Base-by-base conservation (phyloP, 1,140 invertebrate genomes). In the Drosophila pandora region DNA sequence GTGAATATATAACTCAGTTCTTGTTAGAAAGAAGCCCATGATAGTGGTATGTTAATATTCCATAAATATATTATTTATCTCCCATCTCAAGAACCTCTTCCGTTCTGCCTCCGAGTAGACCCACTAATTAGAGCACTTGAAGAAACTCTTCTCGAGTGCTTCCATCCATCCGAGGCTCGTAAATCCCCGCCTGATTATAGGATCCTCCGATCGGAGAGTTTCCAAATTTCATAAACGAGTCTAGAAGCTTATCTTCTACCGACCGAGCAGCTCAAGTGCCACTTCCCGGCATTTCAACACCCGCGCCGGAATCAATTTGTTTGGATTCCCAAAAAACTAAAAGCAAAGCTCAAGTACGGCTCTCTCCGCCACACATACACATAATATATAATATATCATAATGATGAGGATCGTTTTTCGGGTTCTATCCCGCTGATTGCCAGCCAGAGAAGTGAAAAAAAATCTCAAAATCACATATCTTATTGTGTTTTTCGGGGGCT, bases 271-370 rank as follows among this genome's bases (percentile, higher is more conserved):
- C 17, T 1, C 1, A 85, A 87, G 82, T 85, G 82, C 48, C 82
- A 85, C 81, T 85, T 87, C 54, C 68, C 53, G 64, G 81, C 61
- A 71, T 83, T 83, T 83, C 79, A 83, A 79, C 80, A 81, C 81
- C 37, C 71, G 68, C 56, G 41, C 41, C 67, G 58, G 63, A 85
- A 85, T 85, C 78, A 85, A 85, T 85, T 85, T 85, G 82, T 68
- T 75, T 81, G 74, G 78, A 43, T 59, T 73, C 67, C 47, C 37
- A 37, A 57, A 65, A 64, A 64, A 52, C 45, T 67, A 69, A 73
- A 82, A 83, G 79, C 77, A 85, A 71, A 85, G 69, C 69, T 87
- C 65, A 68, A 81, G 81, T 67, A 17, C 17, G 17, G 17, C 17
- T 17, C 17, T 17, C 17, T 17, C 17, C 17, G 17, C 17, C 17